Evolutionary conservation across 2,888 invertebrate genomes (phyloP), one percentile per base, ranked within the genome.

Genomic region (Gymnocheta viridis): DNA sequence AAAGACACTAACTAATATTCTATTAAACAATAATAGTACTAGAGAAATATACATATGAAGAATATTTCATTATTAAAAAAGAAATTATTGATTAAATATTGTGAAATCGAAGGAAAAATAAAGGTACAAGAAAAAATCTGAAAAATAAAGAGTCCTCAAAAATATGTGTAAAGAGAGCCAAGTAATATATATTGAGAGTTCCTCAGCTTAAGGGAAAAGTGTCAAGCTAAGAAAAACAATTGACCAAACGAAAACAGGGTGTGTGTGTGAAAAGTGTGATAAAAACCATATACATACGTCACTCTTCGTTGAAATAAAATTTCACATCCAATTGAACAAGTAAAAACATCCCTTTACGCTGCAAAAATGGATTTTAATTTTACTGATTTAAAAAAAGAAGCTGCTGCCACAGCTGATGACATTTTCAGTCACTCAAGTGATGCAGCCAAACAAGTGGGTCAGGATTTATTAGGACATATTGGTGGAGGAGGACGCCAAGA

Each of bases 341-440:
- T 12, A 49, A 47, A 64, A 35, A 56, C 51, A 74, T 29, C 51
- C 66, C 32, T 47, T 47, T 41, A 24, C 14, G 19, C n/a, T 17
- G 19, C 41, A 44, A 86, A 82, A 86, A 91, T 91, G 91, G 91
- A 91, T 88, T 87, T 89, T 19, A 90, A 91, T 86, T 90, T 91
- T 76, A 88, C 88, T 38, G 91, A 91, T 80, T 85, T 90, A 62
- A 91, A 91, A 60, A 89, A 89, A 83, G 89, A 90, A 82, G 90
- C 91, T 9, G 89, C 87, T 51, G 87, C 88, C 58, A 89, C 89
- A 69, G 87, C 87, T 67, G 89, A 88, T 56, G 89, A 89, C 70
- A 87, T 91, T 24, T 88, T 89, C 49, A 80, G 60, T 38, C 86
- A 76, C 49, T 86, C 88, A 41, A 86, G 44, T 24, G 87, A 87